Evolutionary conservation across 2,113 vertebrate genomes (phyloP).

Genomic region (Thalassoma bifasciatum): DNA sequence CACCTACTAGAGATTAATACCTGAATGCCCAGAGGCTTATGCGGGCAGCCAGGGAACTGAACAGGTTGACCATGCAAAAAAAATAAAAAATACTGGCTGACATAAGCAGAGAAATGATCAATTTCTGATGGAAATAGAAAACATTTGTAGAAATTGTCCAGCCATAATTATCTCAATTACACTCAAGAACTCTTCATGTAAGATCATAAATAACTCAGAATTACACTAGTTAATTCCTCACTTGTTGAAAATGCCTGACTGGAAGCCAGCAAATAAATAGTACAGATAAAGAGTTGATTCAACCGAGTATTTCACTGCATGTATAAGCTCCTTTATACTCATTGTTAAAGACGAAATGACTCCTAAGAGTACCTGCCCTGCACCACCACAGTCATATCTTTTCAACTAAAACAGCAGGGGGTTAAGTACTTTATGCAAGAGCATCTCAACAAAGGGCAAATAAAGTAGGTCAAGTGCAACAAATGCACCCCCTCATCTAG

Average conservation of each 20-base stretch:
- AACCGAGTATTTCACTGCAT: not conserved
- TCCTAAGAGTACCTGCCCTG: not conserved
- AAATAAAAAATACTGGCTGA: slow-evolving; percentile 28
- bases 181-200: not conserved
- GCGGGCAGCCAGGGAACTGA: slow-evolving; percentile 58
- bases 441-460: not conserved
- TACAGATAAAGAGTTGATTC: not conserved
- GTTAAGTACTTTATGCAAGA: slow-evolving; percentile 5
- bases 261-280: not conserved
- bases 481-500: not conserved
- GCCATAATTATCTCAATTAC: not conserved
- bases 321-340: not conserved
- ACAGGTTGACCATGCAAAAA: slow-evolving; percentile 60
- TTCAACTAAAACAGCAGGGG: not conserved
- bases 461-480: not conserved
- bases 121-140: slow-evolving; percentile 3
- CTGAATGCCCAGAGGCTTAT: slow-evolving; percentile 68
- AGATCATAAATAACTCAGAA: not conserved
- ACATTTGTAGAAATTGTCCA: not conserved
- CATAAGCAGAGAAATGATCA: not conserved
- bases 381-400: not conserved
- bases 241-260: not conserved
- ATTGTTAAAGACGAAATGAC: not conserved
- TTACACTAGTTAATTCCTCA: not conserved
- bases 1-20: slow-evolving; percentile 76